These are phyloP conservation scores for Pelobates cultripes DNA, from an alignment of 2,797 vertebrate genomes.

Conservation along the genomic window DNA sequence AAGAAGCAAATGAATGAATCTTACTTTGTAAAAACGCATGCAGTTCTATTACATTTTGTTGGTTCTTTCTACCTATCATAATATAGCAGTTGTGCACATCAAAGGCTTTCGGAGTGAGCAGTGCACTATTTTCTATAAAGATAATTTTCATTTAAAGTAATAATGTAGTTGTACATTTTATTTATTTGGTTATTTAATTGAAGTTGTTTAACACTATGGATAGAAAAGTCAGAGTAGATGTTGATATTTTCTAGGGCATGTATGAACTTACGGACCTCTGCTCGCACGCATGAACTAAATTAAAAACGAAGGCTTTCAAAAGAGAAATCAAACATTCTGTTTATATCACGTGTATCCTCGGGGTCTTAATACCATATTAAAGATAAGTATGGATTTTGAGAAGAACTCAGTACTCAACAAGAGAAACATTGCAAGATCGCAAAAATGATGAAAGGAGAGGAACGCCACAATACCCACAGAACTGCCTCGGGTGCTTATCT, in stretches of 20 bases:
- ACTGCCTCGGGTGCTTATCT: conserved; percentile 51
- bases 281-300: not conserved
- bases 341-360: not conserved
- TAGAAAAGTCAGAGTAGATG: too few species aligned
- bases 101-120: too few species aligned
- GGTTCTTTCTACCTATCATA: too few species aligned
- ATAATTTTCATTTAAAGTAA: too few species aligned
- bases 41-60: too few species aligned
- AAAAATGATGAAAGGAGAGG: conserved; percentile 44
- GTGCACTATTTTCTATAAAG: too few species aligned
- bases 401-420: conserved; percentile 32
- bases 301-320: conserved; percentile 17
- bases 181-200: too few species aligned
- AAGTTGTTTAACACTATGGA: too few species aligned
- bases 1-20: too few species aligned
- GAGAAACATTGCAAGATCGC: conserved; percentile 42
- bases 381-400: not conserved
- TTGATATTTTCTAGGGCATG: not conserved
- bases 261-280: not conserved
- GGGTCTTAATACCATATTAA: accelerated
- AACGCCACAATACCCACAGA: conserved; percentile 36
- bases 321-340: not conserved
- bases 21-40: too few species aligned
- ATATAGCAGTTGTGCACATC: too few species aligned
- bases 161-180: too few species aligned